These are phyloP conservation scores for Odontamblyopus rebecca DNA, from an alignment of 2,797 vertebrate species.

Conservation along the genomic window DNA sequence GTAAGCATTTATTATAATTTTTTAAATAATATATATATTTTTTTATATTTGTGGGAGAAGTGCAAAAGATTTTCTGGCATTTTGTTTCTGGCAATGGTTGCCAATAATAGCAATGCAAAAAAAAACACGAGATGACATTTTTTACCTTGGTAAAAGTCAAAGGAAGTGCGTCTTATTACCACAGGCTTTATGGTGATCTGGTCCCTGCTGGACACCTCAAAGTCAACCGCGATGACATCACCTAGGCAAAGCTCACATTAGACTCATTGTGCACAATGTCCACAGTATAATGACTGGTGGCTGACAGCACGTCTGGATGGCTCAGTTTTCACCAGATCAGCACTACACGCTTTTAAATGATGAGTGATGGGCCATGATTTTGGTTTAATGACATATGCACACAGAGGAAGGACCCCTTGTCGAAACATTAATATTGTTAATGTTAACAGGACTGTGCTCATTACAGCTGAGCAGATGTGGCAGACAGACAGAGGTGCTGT, in stretches of 20 bases:
- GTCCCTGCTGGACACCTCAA: constrained; percentile 13
- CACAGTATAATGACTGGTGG: constrained; percentile 28
- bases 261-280: constrained; percentile 25
- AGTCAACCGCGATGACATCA: constrained; percentile 7
- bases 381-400: constrained; percentile 30
- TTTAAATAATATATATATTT: too few relatives aligned
- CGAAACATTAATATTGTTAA: constrained; percentile 63
- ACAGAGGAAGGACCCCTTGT: constrained; percentile 41
- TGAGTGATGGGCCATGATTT: constrained; percentile 47
- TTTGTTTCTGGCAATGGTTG: neutral
- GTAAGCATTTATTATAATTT: too few relatives aligned
- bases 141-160: constrained; percentile 20
- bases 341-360: constrained; percentile 39
- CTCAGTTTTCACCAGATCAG: constrained; percentile 28
- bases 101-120: too few relatives aligned
- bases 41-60: too few relatives aligned
- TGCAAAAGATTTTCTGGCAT: constrained; percentile 19
- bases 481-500: constrained; percentile 24
- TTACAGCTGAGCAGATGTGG: constrained; percentile 65
- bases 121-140: too few relatives aligned
- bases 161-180: constrained; percentile 47
- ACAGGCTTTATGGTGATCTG: constrained; percentile 1
- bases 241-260: constrained; percentile 22
- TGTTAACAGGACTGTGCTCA: constrained; percentile 63
- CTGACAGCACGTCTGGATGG: constrained; percentile 30